phyloP scores from a whole-genome alignment of 2,888 invertebrate species.

The Lasioglossum calceatum region DNA sequence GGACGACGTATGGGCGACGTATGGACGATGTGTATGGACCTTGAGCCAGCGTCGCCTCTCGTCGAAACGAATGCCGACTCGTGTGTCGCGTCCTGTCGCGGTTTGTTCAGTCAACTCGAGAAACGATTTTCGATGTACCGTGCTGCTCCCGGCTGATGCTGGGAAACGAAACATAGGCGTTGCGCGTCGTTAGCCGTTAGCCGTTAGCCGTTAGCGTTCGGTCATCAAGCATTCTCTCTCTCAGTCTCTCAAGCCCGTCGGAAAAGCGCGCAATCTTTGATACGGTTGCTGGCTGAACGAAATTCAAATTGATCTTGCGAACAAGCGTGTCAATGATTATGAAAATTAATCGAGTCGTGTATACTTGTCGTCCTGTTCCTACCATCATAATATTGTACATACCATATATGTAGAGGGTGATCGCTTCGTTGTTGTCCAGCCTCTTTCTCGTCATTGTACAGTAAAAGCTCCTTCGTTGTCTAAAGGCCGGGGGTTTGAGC shows the following conservation, averaged over 20 bases:
- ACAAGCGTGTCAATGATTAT: not conserved
- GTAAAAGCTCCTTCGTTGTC: too few relatives aligned
- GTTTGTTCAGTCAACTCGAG: not conserved
- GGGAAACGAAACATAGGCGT: not conserved
- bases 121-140: not conserved
- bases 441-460: too few relatives aligned
- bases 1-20: not conserved
- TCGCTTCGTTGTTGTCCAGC: too few relatives aligned
- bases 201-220: not conserved
- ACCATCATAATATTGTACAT: too few relatives aligned
- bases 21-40: not conserved
- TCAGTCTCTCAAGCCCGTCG: not conserved
- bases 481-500: too few relatives aligned
- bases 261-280: not conserved
- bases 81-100: not conserved
- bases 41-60: constrained; percentile 36
- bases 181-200: not conserved
- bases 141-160: not conserved
- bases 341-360: too few relatives aligned
- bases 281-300: not conserved
- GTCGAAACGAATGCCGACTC: not conserved
- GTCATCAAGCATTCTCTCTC: not conserved
- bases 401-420: too few relatives aligned
- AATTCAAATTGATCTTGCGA: not conserved
- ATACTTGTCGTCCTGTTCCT: too few relatives aligned